phyloP scores from a whole-genome alignment of 2,888 invertebrate species.

The Meta bourneti region DNA sequence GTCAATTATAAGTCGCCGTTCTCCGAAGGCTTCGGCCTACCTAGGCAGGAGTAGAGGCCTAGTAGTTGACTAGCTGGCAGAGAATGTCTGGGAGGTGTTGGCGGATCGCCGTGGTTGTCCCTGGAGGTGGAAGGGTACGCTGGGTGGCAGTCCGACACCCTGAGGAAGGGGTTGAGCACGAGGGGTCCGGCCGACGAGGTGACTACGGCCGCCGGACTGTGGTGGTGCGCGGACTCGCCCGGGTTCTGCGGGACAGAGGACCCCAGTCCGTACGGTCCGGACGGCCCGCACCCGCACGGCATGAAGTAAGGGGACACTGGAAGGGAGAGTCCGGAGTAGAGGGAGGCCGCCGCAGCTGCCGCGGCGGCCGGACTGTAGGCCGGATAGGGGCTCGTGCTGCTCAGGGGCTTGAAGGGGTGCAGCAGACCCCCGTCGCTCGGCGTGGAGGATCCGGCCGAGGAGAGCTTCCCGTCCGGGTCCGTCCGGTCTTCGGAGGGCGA shows the following conservation, averaged over 20 bases:
- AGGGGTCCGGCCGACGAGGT: conserved; percentile 67
- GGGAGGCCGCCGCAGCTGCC: conserved; percentile 66
- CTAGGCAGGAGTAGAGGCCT: conserved; percentile 71
- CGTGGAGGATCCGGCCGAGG: conserved; percentile 58
- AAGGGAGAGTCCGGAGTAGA: conserved; percentile 70
- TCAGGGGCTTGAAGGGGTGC: conserved; percentile 66
- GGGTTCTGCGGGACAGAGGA: conserved; percentile 52
- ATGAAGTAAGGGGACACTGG: conserved; percentile 75
- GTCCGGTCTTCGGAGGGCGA: conserved; percentile 66
- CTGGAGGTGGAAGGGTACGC: conserved; percentile 66
- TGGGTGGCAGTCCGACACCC: conserved; percentile 70
- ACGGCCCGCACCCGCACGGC: conserved; percentile 76
- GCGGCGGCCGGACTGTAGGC: conserved; percentile 68
- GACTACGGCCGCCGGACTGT: conserved; percentile 50
- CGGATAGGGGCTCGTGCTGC: conserved; percentile 57
- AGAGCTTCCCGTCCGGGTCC: conserved; percentile 57
- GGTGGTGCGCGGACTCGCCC: conserved; percentile 13
- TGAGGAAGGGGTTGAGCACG: conserved; percentile 75
- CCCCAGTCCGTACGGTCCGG: conserved; percentile 69
- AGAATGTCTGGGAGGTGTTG: conserved; percentile 65
- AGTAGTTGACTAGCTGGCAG: conserved; percentile 73
- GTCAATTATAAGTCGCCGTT: conserved; percentile 22
- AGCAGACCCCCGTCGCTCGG: conserved; percentile 51
- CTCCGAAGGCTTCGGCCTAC: conserved; percentile 65
- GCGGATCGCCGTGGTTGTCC: conserved; percentile 53